Base-by-base conservation (phyloP, 2,797 vertebrate genomes). In the Clarias platycephalus region DNA sequence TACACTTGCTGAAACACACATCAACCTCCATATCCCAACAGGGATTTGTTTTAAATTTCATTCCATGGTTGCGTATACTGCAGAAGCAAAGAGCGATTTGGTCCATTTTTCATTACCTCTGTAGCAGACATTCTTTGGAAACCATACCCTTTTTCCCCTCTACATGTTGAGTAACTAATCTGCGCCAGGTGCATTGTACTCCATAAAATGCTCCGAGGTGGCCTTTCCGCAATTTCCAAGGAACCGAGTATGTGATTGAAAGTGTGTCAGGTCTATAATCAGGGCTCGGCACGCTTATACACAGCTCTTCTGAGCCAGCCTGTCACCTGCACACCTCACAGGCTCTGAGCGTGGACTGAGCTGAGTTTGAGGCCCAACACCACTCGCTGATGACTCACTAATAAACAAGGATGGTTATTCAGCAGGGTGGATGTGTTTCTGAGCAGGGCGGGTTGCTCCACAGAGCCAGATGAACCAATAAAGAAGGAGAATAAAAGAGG, bases 31-130 rank as follows among this genome's bases (percentile, higher is more conserved):
- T 87, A 89, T 91, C 92, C 89, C 84, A 91, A 90, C 90, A 91
- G 88, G 80, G 79, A 89, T 92, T 89, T 91, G 90, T 90, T 91
- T 87, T 92, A 88, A 89, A 89, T 92, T 90, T 91, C 91, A 91
- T 93, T 85, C 89, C 90, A 92, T 85, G 88, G 89, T 91, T 86
- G 90, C 84, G 90, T 93, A 93, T 94, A 94, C 93, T 94, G 92
- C 92, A 92, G 92, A 92, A 93, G 92, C 87, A 90, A 90, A 80
- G 83, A 86, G 91, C 94, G 93, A 94, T 93, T 92, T 93, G 92
- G 90, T 89, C 92, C 93, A 94, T 94, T 95, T 93, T 94, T 94
- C 93, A 93, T 94, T 93, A 93, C 93, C 93, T 92, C 91, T 93
- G 91, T 87, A 91, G 90, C 88, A 90, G 89, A 89, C 88, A 92